A percentile compares a stretch with the other conserved stretches of the same genome.
These are phyloP conservation scores for Vulpes vulpes DNA, from an alignment of 2,113 vertebrate species.

Conservation along the genomic window DNA sequence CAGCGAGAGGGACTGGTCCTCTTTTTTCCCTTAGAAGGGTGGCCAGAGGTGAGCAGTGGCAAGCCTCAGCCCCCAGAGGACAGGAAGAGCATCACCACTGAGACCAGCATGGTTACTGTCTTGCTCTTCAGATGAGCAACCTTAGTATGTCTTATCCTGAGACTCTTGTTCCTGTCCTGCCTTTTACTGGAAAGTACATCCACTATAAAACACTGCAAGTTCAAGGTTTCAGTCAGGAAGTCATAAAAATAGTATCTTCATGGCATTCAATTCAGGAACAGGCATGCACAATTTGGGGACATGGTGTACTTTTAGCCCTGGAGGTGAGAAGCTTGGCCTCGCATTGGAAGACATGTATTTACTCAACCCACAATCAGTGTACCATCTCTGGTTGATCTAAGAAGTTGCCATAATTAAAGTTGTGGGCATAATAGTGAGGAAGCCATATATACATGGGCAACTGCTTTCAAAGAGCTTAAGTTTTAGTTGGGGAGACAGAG, in stretches of 20 bases:
- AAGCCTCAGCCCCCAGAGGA: not conserved
- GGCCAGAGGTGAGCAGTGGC: not conserved
- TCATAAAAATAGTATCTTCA: not conserved
- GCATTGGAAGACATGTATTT: not conserved
- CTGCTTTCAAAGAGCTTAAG: not conserved
- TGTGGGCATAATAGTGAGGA: not conserved
- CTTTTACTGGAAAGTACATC: not conserved
- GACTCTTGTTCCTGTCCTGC: not conserved
- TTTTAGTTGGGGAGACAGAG: not conserved
- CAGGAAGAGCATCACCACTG: not conserved
- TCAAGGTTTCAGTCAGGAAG: conserved; percentile 3
- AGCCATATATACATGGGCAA: too few relatives aligned
- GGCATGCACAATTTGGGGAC: not conserved
- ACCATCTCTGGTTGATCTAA: not conserved
- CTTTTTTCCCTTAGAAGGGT: not conserved
- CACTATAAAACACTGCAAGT: not conserved
- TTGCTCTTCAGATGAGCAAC: not conserved
- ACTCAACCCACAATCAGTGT: not conserved
- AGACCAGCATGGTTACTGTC: not conserved
- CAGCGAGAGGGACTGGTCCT: not conserved
- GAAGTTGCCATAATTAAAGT: not conserved
- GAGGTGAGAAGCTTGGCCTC: not conserved
- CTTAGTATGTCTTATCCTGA: not conserved
- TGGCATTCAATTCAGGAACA: not conserved
- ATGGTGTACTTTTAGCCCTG: not conserved